Evolutionary conservation across 2,888 invertebrate species (phyloP).

Genomic region (Carpatolechia fugitivella): DNA sequence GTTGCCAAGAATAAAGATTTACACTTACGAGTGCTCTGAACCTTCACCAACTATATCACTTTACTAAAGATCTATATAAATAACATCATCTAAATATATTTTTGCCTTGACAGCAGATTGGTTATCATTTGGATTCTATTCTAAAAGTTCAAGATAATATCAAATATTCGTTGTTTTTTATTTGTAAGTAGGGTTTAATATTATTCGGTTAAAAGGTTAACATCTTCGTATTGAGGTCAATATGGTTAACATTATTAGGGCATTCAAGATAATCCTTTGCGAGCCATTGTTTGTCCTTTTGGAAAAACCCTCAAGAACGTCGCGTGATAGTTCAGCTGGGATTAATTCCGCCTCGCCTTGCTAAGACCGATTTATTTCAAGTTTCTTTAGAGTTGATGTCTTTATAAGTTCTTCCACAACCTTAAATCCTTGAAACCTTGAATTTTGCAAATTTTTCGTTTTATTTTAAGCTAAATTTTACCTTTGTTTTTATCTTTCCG

Average conservation of each 20-base stretch:
- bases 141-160: background rate
- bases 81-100: constrained; percentile 1
- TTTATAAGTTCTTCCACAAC: background rate
- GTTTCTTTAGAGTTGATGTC: background rate
- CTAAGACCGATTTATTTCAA: background rate
- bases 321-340: constrained; percentile 7
- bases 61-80: background rate
- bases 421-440: background rate
- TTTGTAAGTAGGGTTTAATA: background rate
- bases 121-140: background rate
- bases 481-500: background rate
- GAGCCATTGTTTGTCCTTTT: background rate
- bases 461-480: background rate
- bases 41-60: constrained; percentile 5
- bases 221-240: background rate
- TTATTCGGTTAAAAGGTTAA: background rate
- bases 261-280: background rate
- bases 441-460: background rate
- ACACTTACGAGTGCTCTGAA: background rate
- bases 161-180: background rate
- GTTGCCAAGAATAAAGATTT: constrained; percentile 2
- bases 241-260: background rate
- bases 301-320: background rate
- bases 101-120: background rate
- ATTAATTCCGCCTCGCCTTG: background rate